Evolutionary conservation across 2,888 invertebrate genomes (phyloP), one percentile per base, ranked within the genome.

Genomic region (Malthinus flaveolus): DNA sequence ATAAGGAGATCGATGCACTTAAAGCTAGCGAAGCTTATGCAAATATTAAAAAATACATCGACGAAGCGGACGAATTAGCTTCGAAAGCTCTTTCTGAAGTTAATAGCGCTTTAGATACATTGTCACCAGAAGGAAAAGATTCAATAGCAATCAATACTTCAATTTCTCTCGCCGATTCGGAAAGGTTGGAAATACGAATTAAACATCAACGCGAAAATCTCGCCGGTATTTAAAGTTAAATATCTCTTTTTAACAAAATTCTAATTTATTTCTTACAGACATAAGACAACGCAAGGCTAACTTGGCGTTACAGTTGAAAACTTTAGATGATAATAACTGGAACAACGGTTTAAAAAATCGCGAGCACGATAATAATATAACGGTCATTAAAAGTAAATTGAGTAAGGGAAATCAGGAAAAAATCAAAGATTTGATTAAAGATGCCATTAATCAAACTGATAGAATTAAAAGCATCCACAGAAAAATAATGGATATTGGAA

Each of bases 31-130:
- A 83, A 59, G 85, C 85, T 0, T 88, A 92, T 65, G 86, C 88
- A 58, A 87, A 88, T 51, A 91, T 95, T 1, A 85, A 89, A 0
- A 84, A 86, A 51, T 87, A 88, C 12, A 85, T 95, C 50, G 76
- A 81, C 7, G 84, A 84, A 36, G 91, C 90, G 0, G 83, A 80
- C 65, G 80, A 84, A 32, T 85, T 87, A 68, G 84, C 87, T 0
- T 76, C 78, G 37, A 85, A 87, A 62, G 89, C 90, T 3, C 59
- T 66, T 36, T 48, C 65, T 15, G 63, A 68, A 10, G 54, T 76
- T 34, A 57, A 68, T 62, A 73, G 63, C 70, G 79, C 57, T 62
- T 74, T 66, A 56, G 71, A 45, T 67, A 75, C 63, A 67, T 80
- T 75, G 1, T 76, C 80, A 63, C 79, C 82, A 4, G 66, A 67